phyloP scores from a whole-genome alignment of 2,113 vertebrate genomes.

The Caranx melampygus region DNA sequence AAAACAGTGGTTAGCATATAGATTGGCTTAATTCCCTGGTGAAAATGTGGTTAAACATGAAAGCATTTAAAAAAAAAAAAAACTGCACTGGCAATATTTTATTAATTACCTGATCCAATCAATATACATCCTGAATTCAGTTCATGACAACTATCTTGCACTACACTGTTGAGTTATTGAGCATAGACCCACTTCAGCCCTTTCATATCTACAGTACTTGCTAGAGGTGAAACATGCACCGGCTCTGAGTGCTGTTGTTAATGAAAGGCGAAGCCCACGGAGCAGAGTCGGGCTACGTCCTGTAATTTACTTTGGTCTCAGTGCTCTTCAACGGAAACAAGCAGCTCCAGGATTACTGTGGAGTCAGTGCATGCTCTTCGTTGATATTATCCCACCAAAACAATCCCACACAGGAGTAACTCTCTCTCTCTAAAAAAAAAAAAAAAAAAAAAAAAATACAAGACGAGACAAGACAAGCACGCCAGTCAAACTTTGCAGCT shows the following conservation, averaged over 20 bases:
- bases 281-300: conserved; percentile 14
- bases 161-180: conserved; percentile 52
- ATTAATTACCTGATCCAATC: conserved; percentile 15
- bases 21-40: not conserved
- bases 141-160: conserved; percentile 17
- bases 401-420: conserved; percentile 11
- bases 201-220: conserved; percentile 20
- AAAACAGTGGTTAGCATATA: not conserved
- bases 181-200: conserved; percentile 19
- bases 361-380: conserved; percentile 2
- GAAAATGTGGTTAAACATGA: not conserved
- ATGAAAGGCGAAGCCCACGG: conserved; percentile 32
- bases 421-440: not conserved
- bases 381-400: not conserved
- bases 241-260: not conserved
- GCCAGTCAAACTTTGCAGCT: not conserved
- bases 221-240: conserved; percentile 28
- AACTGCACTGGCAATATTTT: not conserved
- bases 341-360: conserved; percentile 10
- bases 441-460: not conserved
- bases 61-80: not conserved
- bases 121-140: conserved; percentile 17
- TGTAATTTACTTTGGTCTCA: conserved; percentile 25
- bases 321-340: conserved; percentile 22
- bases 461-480: not conserved